Conservation (phyloP, 2,888 invertebrate genomes). For the Kuschelorhynchus macadamiae region DNA sequence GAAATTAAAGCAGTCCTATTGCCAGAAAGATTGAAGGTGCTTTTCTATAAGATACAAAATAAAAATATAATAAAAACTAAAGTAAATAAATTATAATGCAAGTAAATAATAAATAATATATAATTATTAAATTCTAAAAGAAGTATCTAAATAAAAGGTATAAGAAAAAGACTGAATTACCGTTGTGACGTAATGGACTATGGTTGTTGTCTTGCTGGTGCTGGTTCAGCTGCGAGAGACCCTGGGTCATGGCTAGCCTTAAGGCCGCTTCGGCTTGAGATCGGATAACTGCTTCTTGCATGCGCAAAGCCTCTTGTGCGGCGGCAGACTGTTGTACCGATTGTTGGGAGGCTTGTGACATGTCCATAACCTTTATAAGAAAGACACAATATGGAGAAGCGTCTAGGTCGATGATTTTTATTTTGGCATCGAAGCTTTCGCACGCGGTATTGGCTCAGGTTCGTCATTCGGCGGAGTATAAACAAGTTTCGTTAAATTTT, state of each 20-base stretch:
- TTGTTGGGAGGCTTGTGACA: conserved; percentile 70
- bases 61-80: conserved; percentile 33
- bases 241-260: conserved; percentile 83
- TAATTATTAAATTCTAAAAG: neutral
- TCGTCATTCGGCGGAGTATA: too few relatives aligned
- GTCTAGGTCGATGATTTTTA: too few relatives aligned
- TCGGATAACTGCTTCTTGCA: conserved; percentile 81
- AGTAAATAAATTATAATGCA: neutral
- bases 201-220: conserved; percentile 65
- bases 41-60: conserved; percentile 46
- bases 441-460: too few relatives aligned
- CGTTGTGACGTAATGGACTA: conserved; percentile 67
- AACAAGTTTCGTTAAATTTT: too few relatives aligned
- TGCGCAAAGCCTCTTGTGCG: conserved; percentile 69
- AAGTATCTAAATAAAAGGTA: neutral
- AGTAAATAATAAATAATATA: neutral
- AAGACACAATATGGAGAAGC: too few relatives aligned
- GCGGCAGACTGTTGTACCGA: conserved; percentile 64
- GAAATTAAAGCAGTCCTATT: conserved; percentile 39
- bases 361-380: conserved; percentile 68
- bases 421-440: too few relatives aligned
- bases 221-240: conserved; percentile 68
- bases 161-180: conserved; percentile 51
- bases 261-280: conserved; percentile 90
- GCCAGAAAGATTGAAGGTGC: conserved; percentile 50